Evolutionary conservation across 2,113 vertebrate species (phyloP).

Genomic region (Ancistrus triradiatus): DNA sequence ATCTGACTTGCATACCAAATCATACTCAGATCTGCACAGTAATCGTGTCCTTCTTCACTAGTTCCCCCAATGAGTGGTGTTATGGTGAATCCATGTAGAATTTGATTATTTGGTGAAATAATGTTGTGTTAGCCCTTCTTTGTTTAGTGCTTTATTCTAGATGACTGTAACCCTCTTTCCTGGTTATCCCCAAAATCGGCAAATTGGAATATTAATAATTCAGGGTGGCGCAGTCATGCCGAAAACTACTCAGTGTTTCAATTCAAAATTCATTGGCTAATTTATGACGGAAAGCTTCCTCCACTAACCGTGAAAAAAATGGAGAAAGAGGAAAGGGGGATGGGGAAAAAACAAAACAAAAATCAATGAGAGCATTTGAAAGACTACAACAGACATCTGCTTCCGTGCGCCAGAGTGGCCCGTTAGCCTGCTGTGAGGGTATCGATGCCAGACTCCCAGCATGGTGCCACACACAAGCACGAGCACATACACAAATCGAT

Average conservation of each 20-base stretch:
- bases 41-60: no score
- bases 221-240: background rate
- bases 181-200: slow-evolving; percentile 20
- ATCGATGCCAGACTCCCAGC: slow-evolving; percentile 25
- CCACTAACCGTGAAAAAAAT: background rate
- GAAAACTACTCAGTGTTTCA: slow-evolving; percentile 15
- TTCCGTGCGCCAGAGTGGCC: slow-evolving; percentile 13
- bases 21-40: no score
- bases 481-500: background rate
- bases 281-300: slow-evolving; percentile 34
- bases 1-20: no score
- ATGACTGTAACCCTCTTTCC: no score
- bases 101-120: background rate
- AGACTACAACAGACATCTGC: slow-evolving; percentile 38
- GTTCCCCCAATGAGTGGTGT: no score
- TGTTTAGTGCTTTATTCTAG: no score
- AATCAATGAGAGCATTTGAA: slow-evolving; percentile 32
- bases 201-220: slow-evolving; percentile 36
- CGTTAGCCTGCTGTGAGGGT: slow-evolving; percentile 31
- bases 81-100: background rate
- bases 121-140: no score
- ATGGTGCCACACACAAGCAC: slow-evolving; percentile 1
- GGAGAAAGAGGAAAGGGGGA: background rate
- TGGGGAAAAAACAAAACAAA: background rate
- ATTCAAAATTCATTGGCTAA: slow-evolving; percentile 29